Percentiles rank a stretch among this genome's conserved stretches.
Evolutionary conservation across 2,797 vertebrate species (phyloP).

Genomic region (Acanthurus lineatus): DNA sequence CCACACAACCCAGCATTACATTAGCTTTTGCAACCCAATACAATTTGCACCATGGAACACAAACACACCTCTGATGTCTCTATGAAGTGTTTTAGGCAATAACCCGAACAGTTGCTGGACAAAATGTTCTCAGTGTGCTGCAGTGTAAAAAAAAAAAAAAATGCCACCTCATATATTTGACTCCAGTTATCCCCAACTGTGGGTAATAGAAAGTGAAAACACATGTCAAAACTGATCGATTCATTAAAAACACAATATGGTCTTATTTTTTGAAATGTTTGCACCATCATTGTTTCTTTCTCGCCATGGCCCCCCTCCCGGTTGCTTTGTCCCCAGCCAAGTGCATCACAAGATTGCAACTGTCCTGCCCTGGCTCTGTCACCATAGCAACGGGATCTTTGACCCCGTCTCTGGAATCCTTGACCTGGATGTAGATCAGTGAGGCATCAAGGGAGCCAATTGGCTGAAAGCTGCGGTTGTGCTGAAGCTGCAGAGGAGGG

Average conservation of each 20-base stretch:
- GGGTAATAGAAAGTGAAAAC: conserved; percentile 64
- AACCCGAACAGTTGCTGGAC: conserved; percentile 53
- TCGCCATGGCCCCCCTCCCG: conserved; percentile 8
- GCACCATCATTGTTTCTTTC: conserved; percentile 31
- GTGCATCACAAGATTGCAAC: conserved; percentile 37
- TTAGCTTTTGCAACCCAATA: conserved; percentile 70
- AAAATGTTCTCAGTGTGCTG: conserved; percentile 50
- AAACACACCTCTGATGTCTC: conserved; percentile 63
- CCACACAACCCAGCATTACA: conserved; percentile 68
- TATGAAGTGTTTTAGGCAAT: conserved; percentile 71
- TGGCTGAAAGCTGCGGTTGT: conserved; percentile 49
- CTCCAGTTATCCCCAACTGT: conserved; percentile 42
- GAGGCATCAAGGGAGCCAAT: conserved; percentile 31
- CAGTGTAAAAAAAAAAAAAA: conserved; percentile 13
- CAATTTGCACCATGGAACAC: conserved; percentile 69
- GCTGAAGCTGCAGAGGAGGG: conserved; percentile 28
- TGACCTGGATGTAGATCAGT: conserved; percentile 75
- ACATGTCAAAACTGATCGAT: conserved; percentile 57
- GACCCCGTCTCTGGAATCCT: conserved; percentile 64
- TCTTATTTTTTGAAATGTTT: conserved; percentile 41
- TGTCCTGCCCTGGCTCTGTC: conserved; percentile 44
- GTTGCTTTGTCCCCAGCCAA: conserved; percentile 19
- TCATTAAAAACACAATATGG: conserved; percentile 40
- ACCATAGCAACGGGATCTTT: conserved; percentile 70
- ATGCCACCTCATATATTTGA: conserved; percentile 45